phyloP scores from a whole-genome alignment of 2,113 vertebrate genomes.

The Odocoileus hemionus region DNA sequence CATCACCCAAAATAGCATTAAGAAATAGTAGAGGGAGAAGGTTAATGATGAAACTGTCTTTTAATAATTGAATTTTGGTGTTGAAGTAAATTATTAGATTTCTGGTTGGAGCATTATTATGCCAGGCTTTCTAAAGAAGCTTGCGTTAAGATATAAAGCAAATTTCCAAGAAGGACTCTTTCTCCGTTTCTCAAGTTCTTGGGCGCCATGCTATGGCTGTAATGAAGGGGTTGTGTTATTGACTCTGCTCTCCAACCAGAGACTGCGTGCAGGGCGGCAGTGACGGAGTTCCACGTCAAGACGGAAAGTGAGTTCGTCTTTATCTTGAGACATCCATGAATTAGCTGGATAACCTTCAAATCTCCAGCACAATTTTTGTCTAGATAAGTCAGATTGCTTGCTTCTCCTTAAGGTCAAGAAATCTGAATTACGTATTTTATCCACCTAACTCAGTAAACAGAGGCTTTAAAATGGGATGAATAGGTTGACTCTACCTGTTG shows the following conservation, averaged over 20 bases:
- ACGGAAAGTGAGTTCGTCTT: not conserved
- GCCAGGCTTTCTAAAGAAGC: not conserved
- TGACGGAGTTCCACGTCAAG: not conserved
- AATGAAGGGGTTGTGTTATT: not conserved
- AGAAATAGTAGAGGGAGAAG: not conserved
- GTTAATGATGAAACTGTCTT: not conserved
- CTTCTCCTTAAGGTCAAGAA: not conserved
- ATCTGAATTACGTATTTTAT: not conserved
- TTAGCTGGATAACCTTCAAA: not conserved
- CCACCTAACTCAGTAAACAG: not conserved
- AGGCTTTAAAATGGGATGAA: not conserved
- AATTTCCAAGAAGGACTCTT: not conserved
- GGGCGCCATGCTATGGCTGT: not conserved
- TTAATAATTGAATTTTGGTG: not conserved
- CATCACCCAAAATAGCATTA: not conserved
- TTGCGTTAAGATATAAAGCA: not conserved
- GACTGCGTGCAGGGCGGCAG: not conserved
- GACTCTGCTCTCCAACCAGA: not conserved
- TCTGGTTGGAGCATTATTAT: not conserved
- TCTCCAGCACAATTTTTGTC: not conserved
- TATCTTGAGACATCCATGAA: not conserved
- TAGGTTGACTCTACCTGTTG: not conserved
- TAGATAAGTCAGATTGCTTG: not conserved
- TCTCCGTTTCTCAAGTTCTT: not conserved
- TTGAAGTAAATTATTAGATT: not conserved